Evolutionary conservation across 2,888 invertebrate species (phyloP), one percentile per base, ranked within the genome.

Genomic region (Lasioglossum figueresi): DNA sequence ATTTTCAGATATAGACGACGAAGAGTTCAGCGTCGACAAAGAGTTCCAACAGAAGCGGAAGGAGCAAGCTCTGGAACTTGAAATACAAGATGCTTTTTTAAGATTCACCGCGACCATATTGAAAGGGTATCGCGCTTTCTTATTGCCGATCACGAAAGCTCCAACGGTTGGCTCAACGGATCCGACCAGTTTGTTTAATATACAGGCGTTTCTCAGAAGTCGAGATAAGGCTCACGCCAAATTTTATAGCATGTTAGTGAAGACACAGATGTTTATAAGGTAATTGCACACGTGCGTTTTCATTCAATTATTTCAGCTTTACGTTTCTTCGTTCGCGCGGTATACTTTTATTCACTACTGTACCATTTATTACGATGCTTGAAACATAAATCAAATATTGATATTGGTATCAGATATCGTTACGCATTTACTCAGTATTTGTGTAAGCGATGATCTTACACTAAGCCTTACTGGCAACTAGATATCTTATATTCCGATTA

Each of bases 31-130:
- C 16, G 93, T 94, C 56, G 94, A 95, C 86, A 94, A 91, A 84
- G 94, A 95, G 87, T 95, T 94, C 86, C 94, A 94, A 63, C 93
- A 94, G 90, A 95, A 94, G 84, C 90, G 94, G 12, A 93, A 92
- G 45, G 95, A 98, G 97, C 97, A 98, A 96, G 96, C 97, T 31
- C 95, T 99, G 93, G 99, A 99, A 94, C 96, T 98, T 91, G 98
- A 98, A 95, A 99, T 99, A 87, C 99, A 99, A 95, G 99, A 99
- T 95, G 98, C 99, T 8, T 99, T 99, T 95, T 96, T 99, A 45
- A 97, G 98, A 79, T 99, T 99, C 94, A 99, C 99, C 98, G 98
- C 98, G 19, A 96, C 97, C 71, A 97, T 99, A 82, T 95, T 99
- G 87, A 98, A 98, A 94, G 99, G 99, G 0, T 99, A 99, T 95